phyloP scores from a whole-genome alignment of 2,113 vertebrate species.

The Dissostichus mawsoni region DNA sequence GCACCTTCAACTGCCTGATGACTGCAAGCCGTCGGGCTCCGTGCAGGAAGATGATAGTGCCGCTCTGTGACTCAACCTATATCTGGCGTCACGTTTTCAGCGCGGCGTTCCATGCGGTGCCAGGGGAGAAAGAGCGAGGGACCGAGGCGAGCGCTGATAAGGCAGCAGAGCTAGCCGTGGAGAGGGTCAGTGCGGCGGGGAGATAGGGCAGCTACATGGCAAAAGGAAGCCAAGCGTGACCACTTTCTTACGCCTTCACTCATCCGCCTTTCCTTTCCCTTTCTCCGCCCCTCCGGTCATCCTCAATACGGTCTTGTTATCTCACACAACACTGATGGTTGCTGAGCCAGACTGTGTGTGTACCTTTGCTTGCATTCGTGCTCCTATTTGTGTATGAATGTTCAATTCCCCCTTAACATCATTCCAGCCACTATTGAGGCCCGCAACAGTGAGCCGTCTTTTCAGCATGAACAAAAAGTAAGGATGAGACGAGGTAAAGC shows the following conservation, averaged over 20 bases:
- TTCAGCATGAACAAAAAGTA: constrained; percentile 60
- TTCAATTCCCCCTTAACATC: constrained; percentile 33
- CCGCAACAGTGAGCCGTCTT: constrained; percentile 21
- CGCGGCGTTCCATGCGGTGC: constrained; percentile 39
- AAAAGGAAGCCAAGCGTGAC: constrained; percentile 70
- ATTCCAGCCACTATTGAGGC: constrained; percentile 17
- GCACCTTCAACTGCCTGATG: constrained; percentile 64
- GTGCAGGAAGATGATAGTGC: constrained; percentile 76
- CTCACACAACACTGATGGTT: constrained; percentile 50
- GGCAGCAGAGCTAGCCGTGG: constrained; percentile 50
- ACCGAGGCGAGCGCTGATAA: constrained; percentile 70
- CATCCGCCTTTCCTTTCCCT: constrained; percentile 42
- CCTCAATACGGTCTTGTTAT: constrained; percentile 64
- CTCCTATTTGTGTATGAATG: constrained; percentile 41
- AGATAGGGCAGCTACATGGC: constrained; percentile 75
- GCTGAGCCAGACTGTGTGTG: not conserved
- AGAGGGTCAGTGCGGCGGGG: constrained; percentile 72
- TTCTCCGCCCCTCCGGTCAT: constrained; percentile 59
- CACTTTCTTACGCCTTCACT: constrained; percentile 60
- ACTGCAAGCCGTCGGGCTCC: constrained; percentile 55
- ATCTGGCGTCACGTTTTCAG: constrained; percentile 55
- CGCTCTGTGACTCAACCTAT: constrained; percentile 68
- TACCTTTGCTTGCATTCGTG: constrained; percentile 12
- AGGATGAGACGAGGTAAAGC: constrained; percentile 67
- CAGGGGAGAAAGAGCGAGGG: constrained; percentile 40